Conservation (phyloP, 2,888 invertebrate genomes). For the Holacanthella duospinosa region DNA sequence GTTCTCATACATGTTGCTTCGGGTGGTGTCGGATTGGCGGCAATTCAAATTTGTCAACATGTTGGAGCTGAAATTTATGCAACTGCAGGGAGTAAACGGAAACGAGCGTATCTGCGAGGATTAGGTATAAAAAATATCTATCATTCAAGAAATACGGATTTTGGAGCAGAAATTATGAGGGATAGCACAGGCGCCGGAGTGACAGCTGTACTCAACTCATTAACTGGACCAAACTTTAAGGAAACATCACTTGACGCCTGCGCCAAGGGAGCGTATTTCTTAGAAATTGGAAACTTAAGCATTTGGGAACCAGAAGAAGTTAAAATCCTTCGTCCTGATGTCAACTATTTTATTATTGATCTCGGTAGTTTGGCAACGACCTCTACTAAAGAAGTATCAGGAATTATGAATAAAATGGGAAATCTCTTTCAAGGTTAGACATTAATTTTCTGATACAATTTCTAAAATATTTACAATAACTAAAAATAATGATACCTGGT, state of each 20-base stretch:
- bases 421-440: neutral
- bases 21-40: conserved; percentile 22
- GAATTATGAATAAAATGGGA: neutral
- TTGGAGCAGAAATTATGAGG: conserved; percentile 12
- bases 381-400: neutral
- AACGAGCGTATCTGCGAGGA: conserved; percentile 16
- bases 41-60: conserved; percentile 19
- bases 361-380: neutral
- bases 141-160: conserved; percentile 19
- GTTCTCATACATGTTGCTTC: conserved; percentile 20
- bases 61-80: conserved; percentile 17
- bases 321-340: conserved; percentile 11
- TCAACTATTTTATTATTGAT: conserved; percentile 14
- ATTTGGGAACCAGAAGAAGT: conserved; percentile 18
- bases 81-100: conserved; percentile 20
- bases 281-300: conserved; percentile 21
- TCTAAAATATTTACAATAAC: too few species aligned
- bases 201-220: conserved; percentile 17
- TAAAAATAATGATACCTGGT: too few species aligned
- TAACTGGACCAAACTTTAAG: conserved; percentile 20
- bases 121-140: conserved; percentile 22
- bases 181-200: conserved; percentile 16
- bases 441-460: too few species aligned
- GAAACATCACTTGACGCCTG: conserved; percentile 15
- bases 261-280: conserved; percentile 11